Evolutionary conservation across 2,888 invertebrate genomes (phyloP), one percentile per base, ranked within the genome.

Genomic region (Eucera pruinosa): DNA sequence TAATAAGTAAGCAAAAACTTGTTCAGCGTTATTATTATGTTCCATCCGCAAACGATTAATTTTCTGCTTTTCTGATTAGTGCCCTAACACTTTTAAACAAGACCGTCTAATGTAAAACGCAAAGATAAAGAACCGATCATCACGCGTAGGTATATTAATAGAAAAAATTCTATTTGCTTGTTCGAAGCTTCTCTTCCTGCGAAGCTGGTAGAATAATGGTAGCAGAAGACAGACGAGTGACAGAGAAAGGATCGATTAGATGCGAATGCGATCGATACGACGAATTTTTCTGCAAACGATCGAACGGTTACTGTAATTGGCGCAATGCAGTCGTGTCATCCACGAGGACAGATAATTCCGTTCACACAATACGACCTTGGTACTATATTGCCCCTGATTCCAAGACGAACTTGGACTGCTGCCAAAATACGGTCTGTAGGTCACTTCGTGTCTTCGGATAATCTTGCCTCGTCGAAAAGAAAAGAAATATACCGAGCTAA

Each of bases 351-450:
- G 89, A 90, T 90, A 90, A 90, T 90, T 88, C 85, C 86, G 85
- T 90, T 88, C 86, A 86, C 87, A 87, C 87, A 87, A 90, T 85
- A 87, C 86, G 89, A 91, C 90, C 91, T 91, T 90, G 90, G 82
- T 83, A 85, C 89, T 89, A 88, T 88, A 89, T 87, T 82, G 87
- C 85, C 87, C 86, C 88, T 88, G 87, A 90, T 90, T 89, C 89
- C 87, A 89, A 90, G 91, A 89, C 88, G 89, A 90, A 89, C 88
- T 91, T 91, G 91, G 91, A 87, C 81, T 83, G 62, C 67, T 81
- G 91, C 91, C 91, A 91, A 89, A 80, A 88, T 85, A 82, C 88
- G 85, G 88, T 88, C 90, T 90, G 90, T 91, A 90, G 90, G 90
- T 91, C 90, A 88, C 83, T 87, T 86, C 83, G 70, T 86, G 83